Conservation (phyloP, 2,113 vertebrate species). For the Mirounga angustirostris region DNA sequence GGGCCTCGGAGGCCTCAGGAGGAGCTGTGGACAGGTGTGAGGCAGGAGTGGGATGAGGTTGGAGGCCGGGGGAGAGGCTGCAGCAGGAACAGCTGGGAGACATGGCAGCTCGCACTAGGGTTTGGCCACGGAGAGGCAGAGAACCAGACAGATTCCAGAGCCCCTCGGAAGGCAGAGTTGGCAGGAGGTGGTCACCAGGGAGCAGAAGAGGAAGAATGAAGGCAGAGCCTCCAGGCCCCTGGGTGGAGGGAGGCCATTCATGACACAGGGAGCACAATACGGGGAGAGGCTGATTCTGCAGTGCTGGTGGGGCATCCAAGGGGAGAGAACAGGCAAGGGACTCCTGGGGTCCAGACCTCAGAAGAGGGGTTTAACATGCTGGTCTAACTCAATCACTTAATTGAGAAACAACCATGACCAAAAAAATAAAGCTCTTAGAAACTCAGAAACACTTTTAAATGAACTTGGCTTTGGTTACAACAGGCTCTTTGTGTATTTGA, state of each 20-base stretch:
- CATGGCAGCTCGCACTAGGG: rapidly evolving
- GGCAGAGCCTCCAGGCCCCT: not conserved
- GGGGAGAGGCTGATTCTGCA: not conserved
- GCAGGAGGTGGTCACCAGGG: not conserved
- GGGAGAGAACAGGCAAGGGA: not conserved
- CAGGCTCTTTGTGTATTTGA: not conserved
- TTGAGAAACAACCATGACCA: not conserved
- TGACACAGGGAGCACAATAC: rapidly evolving
- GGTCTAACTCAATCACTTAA: not conserved
- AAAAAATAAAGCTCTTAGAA: rapidly evolving
- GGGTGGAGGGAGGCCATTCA: not conserved
- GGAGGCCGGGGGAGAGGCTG: not conserved
- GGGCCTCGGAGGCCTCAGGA: not conserved
- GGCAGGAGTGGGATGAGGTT: not conserved
- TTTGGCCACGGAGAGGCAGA: not conserved
- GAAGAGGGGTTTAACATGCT: rapidly evolving
- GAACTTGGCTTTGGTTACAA: not conserved
- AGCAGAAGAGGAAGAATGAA: not conserved
- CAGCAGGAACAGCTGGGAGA: not conserved
- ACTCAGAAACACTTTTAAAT: not conserved
- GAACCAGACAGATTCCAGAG: not conserved
- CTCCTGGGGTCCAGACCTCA: not conserved
- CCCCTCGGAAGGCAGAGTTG: not conserved
- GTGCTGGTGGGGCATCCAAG: rapidly evolving
- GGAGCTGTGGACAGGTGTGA: rapidly evolving